Evolutionary conservation across 2,888 invertebrate genomes (phyloP).

Genomic region (Gastracanthus pulcherrimus): DNA sequence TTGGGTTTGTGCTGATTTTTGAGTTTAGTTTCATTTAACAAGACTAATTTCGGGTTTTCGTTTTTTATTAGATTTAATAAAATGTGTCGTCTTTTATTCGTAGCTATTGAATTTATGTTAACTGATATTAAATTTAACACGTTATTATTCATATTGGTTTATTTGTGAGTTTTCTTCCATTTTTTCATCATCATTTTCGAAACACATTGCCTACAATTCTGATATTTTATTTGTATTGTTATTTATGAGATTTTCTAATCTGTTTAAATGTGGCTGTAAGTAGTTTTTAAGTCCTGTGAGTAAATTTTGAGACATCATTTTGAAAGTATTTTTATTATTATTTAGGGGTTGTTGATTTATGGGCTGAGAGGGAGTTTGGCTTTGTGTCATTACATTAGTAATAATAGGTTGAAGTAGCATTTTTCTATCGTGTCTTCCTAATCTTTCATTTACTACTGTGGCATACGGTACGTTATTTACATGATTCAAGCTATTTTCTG

Average conservation of each 20-base stretch:
- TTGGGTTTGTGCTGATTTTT: too few relatives aligned
- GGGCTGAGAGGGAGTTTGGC: neutral
- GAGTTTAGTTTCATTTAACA: conserved; percentile 56
- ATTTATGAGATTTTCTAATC: too few relatives aligned
- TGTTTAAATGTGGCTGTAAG: too few relatives aligned
- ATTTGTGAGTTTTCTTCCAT: too few relatives aligned
- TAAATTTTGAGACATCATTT: too few relatives aligned
- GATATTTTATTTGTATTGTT: too few relatives aligned
- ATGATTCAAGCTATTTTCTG: neutral
- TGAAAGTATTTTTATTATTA: neutral
- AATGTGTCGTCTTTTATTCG: conserved; percentile 44
- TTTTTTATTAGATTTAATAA: conserved; percentile 26
- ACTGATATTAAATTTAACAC: conserved; percentile 16
- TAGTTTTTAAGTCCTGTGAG: neutral
- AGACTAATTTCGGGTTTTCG: conserved; percentile 28
- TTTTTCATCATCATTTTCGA: neutral
- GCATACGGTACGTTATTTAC: neutral
- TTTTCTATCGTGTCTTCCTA: too few relatives aligned
- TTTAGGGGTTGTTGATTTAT: neutral
- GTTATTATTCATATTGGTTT: neutral
- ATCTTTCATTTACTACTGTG: neutral
- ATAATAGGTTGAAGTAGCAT: neutral
- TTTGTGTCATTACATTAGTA: neutral
- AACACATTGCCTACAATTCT: neutral
- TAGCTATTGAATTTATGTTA: conserved; percentile 51